Evolutionary conservation across 1,140 invertebrate genomes (phyloP).

Genomic region (Drosophila gunungcola): DNA sequence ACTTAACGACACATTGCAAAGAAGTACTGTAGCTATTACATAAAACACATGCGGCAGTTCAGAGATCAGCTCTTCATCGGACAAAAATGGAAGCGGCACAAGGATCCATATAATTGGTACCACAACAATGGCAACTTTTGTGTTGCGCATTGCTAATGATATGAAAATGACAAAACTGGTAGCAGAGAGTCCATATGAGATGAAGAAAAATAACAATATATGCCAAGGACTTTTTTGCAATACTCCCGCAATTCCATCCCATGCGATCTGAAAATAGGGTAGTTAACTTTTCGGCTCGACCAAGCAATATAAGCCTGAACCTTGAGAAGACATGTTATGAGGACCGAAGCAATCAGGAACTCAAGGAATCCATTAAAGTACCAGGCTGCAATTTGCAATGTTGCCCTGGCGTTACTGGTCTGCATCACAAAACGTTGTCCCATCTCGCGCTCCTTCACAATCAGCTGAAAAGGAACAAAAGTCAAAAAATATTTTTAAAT

Average conservation of each 20-base stretch:
- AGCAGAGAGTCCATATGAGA: slow-evolving; percentile 21
- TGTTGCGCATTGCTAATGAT: slow-evolving; percentile 12
- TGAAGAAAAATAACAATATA: slow-evolving; percentile 30
- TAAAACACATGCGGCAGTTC: neutral
- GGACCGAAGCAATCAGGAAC: neutral
- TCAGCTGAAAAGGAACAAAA: slow-evolving; percentile 2
- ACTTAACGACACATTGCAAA: slow-evolving; percentile 57
- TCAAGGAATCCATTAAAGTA: neutral
- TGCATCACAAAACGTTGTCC: slow-evolving; percentile 5
- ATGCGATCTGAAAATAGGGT: slow-evolving; percentile 22
- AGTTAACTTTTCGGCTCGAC: neutral
- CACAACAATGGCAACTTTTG: slow-evolving; percentile 22
- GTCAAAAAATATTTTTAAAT: no score
- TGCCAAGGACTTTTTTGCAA: slow-evolving; percentile 36
- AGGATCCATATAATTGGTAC: slow-evolving; percentile 56
- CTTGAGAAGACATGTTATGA: neutral
- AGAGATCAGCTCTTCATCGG: neutral
- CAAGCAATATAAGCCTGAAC: neutral
- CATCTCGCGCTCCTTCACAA: slow-evolving; percentile 7
- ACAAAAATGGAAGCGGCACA: slow-evolving; percentile 31
- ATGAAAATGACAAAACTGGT: slow-evolving; percentile 41
- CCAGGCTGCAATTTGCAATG: neutral
- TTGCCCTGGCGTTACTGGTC: neutral
- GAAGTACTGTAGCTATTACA: neutral
- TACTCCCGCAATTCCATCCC: neutral